These are phyloP conservation scores for Erebia palarica DNA, from an alignment of 2,888 invertebrate species.

Conservation along the genomic window DNA sequence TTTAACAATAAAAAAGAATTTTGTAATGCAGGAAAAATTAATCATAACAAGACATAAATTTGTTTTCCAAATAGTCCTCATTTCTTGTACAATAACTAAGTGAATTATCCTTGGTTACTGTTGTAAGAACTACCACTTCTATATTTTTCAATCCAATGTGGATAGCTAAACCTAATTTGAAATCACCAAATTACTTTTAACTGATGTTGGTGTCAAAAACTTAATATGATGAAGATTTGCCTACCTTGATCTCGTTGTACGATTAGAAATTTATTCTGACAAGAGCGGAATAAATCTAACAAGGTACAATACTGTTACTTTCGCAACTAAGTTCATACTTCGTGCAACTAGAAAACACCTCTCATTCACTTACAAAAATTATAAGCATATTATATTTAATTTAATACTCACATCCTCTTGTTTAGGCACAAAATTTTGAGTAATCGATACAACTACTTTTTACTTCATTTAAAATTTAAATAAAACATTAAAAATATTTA, in stretches of 20 bases:
- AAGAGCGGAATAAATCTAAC: constrained; percentile 34
- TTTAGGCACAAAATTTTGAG: constrained; percentile 40
- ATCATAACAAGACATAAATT: too few relatives aligned
- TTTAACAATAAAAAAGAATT: too few relatives aligned
- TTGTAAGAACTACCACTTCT: too few relatives aligned
- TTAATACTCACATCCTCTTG: constrained; percentile 48
- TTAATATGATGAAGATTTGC: too few relatives aligned
- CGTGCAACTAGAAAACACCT: constrained; percentile 13
- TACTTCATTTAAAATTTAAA: constrained; percentile 34
- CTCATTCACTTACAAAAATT: not conserved
- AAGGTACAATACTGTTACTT: constrained; percentile 42
- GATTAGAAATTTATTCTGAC: constrained; percentile 29
- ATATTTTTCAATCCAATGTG: too few relatives aligned
- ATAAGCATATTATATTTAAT: constrained; percentile 28
- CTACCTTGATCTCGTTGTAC: not conserved
- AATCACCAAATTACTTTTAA: too few relatives aligned
- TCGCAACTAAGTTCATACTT: constrained; percentile 37
- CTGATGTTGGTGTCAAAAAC: too few relatives aligned
- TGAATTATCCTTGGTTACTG: too few relatives aligned
- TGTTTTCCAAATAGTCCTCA: too few relatives aligned
- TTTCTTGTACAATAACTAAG: too few relatives aligned
- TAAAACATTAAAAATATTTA: constrained; percentile 51
- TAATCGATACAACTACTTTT: constrained; percentile 24
- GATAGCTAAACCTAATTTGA: too few relatives aligned
- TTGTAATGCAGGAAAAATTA: too few relatives aligned